Evolutionary conservation across 2,888 invertebrate genomes (phyloP).

Genomic region (Tanypteryx hageni): DNA sequence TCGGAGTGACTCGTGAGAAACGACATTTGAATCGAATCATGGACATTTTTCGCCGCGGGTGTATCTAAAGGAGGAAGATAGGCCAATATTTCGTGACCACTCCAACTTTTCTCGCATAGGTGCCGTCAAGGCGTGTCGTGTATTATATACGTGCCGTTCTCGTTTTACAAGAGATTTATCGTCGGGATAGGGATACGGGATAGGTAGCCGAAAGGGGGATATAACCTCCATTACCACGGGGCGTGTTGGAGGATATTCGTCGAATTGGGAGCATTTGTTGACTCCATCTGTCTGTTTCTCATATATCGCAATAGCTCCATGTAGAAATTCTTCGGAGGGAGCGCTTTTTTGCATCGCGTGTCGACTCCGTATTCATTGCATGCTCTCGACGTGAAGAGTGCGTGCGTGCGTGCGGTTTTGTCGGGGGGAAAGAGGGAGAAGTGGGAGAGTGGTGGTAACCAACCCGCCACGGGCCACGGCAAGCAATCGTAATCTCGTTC

Average conservation of each 20-base stretch:
- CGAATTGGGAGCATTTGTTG: background rate
- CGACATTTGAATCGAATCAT: constrained; percentile 36
- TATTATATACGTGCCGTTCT: constrained; percentile 56
- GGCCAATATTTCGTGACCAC: constrained; percentile 45
- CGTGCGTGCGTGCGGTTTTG: background rate
- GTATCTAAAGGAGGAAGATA: background rate
- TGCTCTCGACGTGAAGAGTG: background rate
- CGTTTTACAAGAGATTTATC: constrained; percentile 54
- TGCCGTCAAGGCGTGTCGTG: constrained; percentile 49
- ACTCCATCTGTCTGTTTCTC: background rate
- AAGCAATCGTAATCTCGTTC: background rate
- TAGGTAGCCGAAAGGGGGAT: background rate
- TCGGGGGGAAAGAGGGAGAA: background rate
- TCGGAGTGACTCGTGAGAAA: constrained; percentile 30
- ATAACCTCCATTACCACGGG: background rate
- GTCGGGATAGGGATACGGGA: background rate
- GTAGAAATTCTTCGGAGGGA: background rate
- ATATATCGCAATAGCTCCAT: background rate
- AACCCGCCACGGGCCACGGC: background rate
- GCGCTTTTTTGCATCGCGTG: background rate
- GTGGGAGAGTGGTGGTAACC: no score
- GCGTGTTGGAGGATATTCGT: background rate
- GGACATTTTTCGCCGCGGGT: constrained; percentile 37
- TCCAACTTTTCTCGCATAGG: constrained; percentile 17
- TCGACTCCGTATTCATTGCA: background rate